A percentile compares a stretch with the other conserved stretches of the same genome.
phyloP scores from a whole-genome alignment of 2,797 vertebrate species.

The Myripristis jacobus region DNA sequence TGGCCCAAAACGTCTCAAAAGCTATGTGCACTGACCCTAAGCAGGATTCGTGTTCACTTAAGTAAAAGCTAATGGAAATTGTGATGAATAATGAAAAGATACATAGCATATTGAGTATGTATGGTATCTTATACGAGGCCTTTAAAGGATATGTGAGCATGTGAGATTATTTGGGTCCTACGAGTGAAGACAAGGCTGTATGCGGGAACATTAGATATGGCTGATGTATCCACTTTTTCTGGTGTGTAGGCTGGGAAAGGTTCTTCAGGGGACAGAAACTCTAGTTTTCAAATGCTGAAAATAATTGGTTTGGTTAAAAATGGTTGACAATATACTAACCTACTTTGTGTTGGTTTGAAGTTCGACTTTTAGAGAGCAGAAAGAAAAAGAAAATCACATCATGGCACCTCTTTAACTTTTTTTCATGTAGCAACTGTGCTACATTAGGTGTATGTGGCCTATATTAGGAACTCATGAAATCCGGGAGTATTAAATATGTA shows the following conservation, averaged over 20 bases:
- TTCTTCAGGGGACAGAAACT: not conserved
- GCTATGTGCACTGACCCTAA: constrained; percentile 59
- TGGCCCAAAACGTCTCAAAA: constrained; percentile 54
- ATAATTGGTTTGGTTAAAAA: not conserved
- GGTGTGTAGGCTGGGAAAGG: not conserved
- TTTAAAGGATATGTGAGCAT: constrained; percentile 37
- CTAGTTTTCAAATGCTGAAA: not conserved
- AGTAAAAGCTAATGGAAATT: constrained; percentile 66
- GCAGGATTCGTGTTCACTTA: constrained; percentile 46
- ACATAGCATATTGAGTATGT: constrained; percentile 52
- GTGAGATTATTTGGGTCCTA: constrained; percentile 23
- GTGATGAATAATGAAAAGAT: constrained; percentile 70
- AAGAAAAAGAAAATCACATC: not conserved
- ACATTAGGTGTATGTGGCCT: too few relatives aligned
- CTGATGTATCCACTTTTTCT: not conserved
- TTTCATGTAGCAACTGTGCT: not conserved
- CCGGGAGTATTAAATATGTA: not conserved
- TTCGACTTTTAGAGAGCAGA: not conserved
- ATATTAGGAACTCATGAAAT: not conserved
- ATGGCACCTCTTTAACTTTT: not conserved
- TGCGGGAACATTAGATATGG: constrained; percentile 1
- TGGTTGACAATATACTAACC: not conserved
- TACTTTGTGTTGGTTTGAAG: constrained; percentile 1
- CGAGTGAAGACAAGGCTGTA: constrained; percentile 3
- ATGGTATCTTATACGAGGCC: constrained; percentile 36